Base-by-base conservation (phyloP, 2,113 vertebrate genomes). In the Halichoerus grypus region DNA sequence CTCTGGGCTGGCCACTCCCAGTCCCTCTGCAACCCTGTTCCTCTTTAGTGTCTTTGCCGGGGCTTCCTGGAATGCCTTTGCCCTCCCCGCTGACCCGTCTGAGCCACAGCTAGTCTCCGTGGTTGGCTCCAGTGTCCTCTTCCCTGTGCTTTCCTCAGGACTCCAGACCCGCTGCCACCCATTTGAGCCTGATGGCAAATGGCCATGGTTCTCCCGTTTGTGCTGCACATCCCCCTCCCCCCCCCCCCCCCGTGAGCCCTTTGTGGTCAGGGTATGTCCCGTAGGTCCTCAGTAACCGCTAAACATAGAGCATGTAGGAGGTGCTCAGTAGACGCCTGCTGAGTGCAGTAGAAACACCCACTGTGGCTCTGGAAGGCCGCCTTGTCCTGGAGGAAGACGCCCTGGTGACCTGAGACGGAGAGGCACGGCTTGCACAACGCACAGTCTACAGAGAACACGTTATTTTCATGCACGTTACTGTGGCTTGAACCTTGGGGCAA, bases 1-100 rank as follows among this genome's bases (percentile, higher is more conserved):
- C 59, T 10, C 0, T 10, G 7, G 36, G 26, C 36, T 72, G 42
- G 77, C 46, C 1, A 0, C 46, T 19, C 33, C 57, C 7, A 1
- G 13, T 3, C 15, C 53, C 53, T 49, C 39, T 81, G 86, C 18
- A 31, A 46, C n/a, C 51, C 57, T 18, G 5, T 31, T 91, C 63
- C 86, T 51, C 63, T 81, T 49, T 9, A 14, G 39, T 71, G 46
- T 24, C 80, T 31, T 83, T 57, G 15, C 57, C 39, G 31, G 87
- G 87, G 33, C 80, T 84, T 26, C 76, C 3, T 39, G 11, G 13
- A 46, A 5, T 53, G 19, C n/a, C 39, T 15, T 21, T 42, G 33
- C 61, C 83, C 26, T 16, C 31, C n/a, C 1, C 0, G 7, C 16
- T 4, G 18, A 14, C 8, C 49, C 63, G 24, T 53, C 16, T 7